Percentiles rank a stretch among this genome's conserved stretches.
Conservation (phyloP, 2,113 vertebrate genomes). For the Pachyramphus minor region DNA sequence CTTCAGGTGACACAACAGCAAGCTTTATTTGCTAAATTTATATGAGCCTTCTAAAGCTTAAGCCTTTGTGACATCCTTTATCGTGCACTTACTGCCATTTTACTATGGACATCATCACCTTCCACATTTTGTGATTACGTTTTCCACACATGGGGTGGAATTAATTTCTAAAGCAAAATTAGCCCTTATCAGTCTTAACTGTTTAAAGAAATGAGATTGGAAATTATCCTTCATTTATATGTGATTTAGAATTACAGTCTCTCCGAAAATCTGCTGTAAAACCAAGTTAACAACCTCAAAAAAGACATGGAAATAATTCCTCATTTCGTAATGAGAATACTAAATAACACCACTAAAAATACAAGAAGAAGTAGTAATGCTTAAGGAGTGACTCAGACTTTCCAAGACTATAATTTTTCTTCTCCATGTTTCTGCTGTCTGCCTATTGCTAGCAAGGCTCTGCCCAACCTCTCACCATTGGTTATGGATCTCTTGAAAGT, state of each 20-base stretch:
- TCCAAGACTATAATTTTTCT: background rate
- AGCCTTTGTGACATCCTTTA: background rate
- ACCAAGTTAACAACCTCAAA: background rate
- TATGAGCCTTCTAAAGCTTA: background rate
- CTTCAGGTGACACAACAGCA: background rate
- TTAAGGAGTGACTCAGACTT: background rate
- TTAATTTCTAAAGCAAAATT: background rate
- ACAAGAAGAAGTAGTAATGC: background rate
- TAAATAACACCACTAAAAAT: background rate
- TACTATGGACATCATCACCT: background rate
- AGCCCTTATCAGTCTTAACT: background rate
- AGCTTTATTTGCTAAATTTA: background rate
- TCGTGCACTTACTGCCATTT: background rate
- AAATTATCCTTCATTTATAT: background rate
- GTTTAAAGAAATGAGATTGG: background rate
- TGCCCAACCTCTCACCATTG: background rate
- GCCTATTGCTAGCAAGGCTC: background rate
- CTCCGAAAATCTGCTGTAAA: background rate
- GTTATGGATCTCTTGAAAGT: background rate
- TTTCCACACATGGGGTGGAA: background rate
- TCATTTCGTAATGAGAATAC: background rate
- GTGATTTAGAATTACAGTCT: background rate
- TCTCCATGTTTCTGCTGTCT: background rate
- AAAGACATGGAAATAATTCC: background rate
- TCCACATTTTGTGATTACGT: background rate